phyloP scores from a whole-genome alignment of 2,113 vertebrate genomes.

The Thermophis baileyi region DNA sequence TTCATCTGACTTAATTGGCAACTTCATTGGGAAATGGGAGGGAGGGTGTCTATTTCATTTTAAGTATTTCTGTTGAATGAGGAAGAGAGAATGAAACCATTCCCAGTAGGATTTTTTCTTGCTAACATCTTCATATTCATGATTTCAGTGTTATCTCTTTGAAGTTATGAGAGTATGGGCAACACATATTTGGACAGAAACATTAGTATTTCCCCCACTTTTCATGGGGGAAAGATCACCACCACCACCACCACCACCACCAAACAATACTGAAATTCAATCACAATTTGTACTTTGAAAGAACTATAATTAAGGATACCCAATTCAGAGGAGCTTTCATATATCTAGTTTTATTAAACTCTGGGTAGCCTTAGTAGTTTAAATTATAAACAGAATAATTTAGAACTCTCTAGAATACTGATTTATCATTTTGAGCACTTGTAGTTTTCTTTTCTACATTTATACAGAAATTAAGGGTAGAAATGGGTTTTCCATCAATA shows the following conservation, averaged over 20 bases:
- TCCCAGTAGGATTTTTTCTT: background rate
- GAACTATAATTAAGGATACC: background rate
- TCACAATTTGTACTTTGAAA: background rate
- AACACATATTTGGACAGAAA: background rate
- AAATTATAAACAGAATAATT: background rate
- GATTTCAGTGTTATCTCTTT: background rate
- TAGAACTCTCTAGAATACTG: background rate
- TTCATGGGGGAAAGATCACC: background rate
- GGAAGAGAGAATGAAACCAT: background rate
- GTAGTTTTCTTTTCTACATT: background rate
- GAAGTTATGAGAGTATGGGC: background rate
- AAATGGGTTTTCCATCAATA: background rate
- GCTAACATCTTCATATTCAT: background rate
- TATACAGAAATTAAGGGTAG: background rate
- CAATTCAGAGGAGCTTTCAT: background rate
- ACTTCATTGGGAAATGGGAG: background rate
- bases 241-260: background rate
- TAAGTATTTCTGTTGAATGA: background rate
- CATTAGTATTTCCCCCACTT: background rate
- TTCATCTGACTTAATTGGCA: background rate
- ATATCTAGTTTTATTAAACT: background rate
- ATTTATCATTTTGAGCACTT: background rate
- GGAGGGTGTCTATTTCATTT: background rate
- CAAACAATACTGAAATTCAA: background rate
- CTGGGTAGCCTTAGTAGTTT: background rate